phyloP scores from a whole-genome alignment of 2,113 vertebrate genomes.

The Poeciliopsis occidentalis region DNA sequence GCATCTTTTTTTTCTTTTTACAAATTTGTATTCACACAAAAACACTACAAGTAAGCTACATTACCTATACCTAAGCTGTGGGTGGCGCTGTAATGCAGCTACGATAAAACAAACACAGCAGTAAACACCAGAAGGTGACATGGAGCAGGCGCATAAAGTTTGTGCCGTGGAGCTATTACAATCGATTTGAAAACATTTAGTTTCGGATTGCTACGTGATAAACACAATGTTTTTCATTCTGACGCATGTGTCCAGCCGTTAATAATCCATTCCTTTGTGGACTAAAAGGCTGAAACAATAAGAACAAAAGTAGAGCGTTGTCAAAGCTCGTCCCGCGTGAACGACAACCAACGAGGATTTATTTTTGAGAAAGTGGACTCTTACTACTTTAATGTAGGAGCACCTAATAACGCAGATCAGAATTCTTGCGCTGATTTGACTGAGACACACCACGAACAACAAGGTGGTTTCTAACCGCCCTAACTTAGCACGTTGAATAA shows the following conservation, averaged over 20 bases:
- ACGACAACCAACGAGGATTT: neutral
- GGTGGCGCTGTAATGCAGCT: neutral
- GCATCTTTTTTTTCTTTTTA: neutral
- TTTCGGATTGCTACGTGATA: too few relatives aligned
- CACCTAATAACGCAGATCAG: neutral
- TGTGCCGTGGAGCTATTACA: neutral
- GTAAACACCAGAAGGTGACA: too few relatives aligned
- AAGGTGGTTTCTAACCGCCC: neutral
- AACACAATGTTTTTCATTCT: too few relatives aligned
- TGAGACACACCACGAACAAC: accelerated
- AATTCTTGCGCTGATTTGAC: neutral
- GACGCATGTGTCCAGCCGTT: too few relatives aligned
- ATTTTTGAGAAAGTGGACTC: neutral
- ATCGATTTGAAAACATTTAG: too few relatives aligned
- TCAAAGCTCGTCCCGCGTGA: neutral
- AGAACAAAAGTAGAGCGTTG: neutral
- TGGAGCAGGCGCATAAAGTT: neutral
- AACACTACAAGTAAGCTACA: neutral
- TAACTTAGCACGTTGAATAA: too few relatives aligned
- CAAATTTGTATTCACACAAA: neutral
- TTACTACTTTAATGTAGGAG: neutral
- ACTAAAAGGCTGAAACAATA: neutral
- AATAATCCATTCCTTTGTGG: neutral
- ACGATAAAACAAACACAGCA: neutral
- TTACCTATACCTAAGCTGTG: neutral